Percentiles rank a stretch among this genome's conserved stretches.
Conservation (phyloP, 2,113 vertebrate genomes). For the Uria lomvia region DNA sequence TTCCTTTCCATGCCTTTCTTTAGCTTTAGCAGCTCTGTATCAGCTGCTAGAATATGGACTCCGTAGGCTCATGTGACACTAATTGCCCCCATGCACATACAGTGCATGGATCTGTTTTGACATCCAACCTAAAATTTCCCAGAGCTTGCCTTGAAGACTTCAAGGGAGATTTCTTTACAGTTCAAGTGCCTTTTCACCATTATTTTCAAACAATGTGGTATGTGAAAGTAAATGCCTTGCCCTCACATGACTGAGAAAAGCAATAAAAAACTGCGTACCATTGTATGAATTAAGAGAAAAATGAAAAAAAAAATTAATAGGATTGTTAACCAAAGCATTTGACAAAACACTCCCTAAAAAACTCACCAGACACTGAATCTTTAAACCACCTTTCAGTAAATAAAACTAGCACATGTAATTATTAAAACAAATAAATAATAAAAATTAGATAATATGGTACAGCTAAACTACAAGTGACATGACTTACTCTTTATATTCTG, state of each 20-base stretch:
- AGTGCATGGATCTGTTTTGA: neutral
- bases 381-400: neutral
- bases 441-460: neutral
- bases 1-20: neutral
- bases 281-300: neutral
- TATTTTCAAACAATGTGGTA: neutral
- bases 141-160: slow-evolving; percentile 1
- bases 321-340: neutral
- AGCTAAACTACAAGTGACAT: neutral
- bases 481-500: neutral
- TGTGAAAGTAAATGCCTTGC: neutral
- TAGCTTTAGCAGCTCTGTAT: neutral
- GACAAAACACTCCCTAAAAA: neutral
- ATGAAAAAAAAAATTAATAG: neutral
- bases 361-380: neutral
- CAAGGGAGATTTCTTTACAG: neutral
- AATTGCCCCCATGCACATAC: neutral
- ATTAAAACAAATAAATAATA: neutral
- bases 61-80: neutral
- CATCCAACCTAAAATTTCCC: slow-evolving; percentile 8
- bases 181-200: slow-evolving; percentile 1
- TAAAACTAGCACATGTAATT: neutral
- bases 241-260: neutral
- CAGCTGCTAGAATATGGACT: neutral
- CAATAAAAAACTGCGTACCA: neutral